Base-by-base conservation (phyloP, 1,140 invertebrate genomes). In the Bombus sibiricus region DNA sequence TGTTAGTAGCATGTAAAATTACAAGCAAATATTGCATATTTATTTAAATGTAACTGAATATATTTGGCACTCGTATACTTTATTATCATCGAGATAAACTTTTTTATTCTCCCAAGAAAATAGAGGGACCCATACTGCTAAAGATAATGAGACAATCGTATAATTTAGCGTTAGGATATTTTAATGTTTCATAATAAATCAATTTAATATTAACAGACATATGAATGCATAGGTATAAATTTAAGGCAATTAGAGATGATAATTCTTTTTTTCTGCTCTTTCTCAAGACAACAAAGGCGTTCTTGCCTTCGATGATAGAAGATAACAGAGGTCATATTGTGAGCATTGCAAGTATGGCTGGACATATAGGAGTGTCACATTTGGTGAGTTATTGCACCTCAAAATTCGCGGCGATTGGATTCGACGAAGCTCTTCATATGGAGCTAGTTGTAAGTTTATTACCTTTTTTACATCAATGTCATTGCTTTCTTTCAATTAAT, bases 311-410 rank as follows among this genome's bases (percentile, higher is more conserved):
- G 57, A 99, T 99, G 99, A 97, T 99, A 95, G 96, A 97, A 73
- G 95, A 96, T 34, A 97, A 98, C 92, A 97, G 97, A 86, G 99
- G 99, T 0, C 99, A 99, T 93, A 97, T 99, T 90, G 98, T 99
- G 3, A 99, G 98, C 39, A 98, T 99, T 84, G 98, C 99, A 1
- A 99, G 98, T 73, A 96, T 99, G 93, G 99, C 99, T 32, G 99
- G 99, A 15, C 96, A 98, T 87, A 96, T 97, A 25, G 97, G 98
- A 37, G 96, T 97, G 72, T 95, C 97, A 78, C 98, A 98, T 93
- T 96, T 99, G 78, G 97, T 98, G 13, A 99, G 99, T 95, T 99
- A 99, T 94, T 99, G 98, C 94, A 96, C 98, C 3, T 98, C 98
- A 22, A 99, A 99, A 96, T 98, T 97, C 92, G 99, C 98, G 2